Conservation (phyloP, 1,140 invertebrate genomes). For the Hirudo medicinalis region DNA sequence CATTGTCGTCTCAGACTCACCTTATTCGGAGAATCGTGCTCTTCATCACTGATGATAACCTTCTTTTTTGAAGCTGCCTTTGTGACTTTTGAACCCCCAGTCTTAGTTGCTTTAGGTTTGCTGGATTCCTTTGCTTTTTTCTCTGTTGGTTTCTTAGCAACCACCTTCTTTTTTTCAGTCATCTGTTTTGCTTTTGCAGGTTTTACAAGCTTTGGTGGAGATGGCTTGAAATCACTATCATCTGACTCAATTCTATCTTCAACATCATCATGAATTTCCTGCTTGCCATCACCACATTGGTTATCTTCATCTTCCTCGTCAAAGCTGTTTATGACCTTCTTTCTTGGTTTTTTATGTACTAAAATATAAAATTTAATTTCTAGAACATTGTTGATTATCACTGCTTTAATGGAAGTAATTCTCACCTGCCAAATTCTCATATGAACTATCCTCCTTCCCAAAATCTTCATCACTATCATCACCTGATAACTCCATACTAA, state of each 20-base stretch:
- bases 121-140: not conserved
- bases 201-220: not conserved
- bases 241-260: not conserved
- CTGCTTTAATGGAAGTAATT: no score
- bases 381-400: no score
- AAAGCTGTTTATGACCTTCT: no score
- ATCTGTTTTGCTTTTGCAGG: not conserved
- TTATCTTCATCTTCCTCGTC: no score
- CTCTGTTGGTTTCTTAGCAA: not conserved
- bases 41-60: not conserved
- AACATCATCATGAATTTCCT: not conserved
- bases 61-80: not conserved
- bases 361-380: no score
- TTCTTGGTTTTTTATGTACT: no score
- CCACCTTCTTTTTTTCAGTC: not conserved
- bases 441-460: no score
- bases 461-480: no score
- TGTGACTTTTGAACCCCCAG: not conserved
- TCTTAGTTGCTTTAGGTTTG: not conserved
- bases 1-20: not conserved
- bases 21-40: not conserved
- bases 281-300: not conserved
- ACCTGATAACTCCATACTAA: no score
- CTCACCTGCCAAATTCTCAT: no score
- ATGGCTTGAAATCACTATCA: not conserved